Evolutionary conservation across 2,113 vertebrate species (phyloP), one percentile per base, ranked within the genome.

Genomic region (Seriola aureovittata): DNA sequence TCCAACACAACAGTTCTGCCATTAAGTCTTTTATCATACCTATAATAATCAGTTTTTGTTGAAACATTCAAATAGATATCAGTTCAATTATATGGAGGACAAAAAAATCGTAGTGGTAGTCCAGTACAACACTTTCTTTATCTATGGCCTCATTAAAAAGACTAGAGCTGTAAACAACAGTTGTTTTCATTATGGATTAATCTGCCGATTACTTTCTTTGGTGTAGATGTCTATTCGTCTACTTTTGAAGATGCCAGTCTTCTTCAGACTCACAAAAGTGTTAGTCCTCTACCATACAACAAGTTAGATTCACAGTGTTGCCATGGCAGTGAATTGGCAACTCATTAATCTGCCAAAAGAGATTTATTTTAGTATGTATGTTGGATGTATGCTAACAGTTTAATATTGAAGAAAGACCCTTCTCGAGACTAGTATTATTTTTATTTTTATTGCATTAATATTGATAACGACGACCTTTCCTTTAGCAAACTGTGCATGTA

Each of bases 321-420:
- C 76, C 80, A 71, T 84, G 77, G 65, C 55, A 70, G n/a, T 84
- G 42, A 55, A 54, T 63, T 72, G 58, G 38, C 52, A 69, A 25
- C 32, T 78, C 14, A 32, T 67, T 57, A 17, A 29, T 71, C 48
- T 64, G 19, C 63, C 13, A 63, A 36, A 34, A 16, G 19, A 44
- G 19, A 32, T 77, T 70, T 34, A 72, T 62, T 16, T 5, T 34
- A 34, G 50, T 42, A 23, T 62, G 10, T 48, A 14, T 21, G 13
- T 13, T 46, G 17, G 38, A 57, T 52, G 8, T 50, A 12, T 25
- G 21, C 3, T 40, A 21, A 9, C 40, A 5, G 4, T 36, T 14
- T 42, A 14, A 77, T 68, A 59, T 14, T 36, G 13, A 19, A 74
- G 29, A 23, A 50, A 40, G 0, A n/a, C 4, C 29, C 0, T 48